These are phyloP conservation scores for Campylomormyrus numenius DNA, from an alignment of 2,113 vertebrate species.

Conservation along the genomic window DNA sequence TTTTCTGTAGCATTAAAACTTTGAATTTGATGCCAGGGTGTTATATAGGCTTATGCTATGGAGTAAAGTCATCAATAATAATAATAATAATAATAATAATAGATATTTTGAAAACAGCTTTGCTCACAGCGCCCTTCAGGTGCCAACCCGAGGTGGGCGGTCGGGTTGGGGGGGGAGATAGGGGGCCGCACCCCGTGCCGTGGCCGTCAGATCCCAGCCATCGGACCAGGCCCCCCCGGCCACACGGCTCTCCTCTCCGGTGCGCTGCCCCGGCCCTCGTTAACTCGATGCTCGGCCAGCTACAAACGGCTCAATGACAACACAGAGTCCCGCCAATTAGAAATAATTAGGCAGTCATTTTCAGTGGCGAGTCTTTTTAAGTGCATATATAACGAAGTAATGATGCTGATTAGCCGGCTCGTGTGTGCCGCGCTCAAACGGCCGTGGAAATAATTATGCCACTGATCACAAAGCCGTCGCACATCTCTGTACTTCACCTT, in stretches of 20 bases:
- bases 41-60: neutral
- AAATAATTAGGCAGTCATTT: constrained; percentile 99
- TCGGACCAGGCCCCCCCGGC: constrained; percentile 54
- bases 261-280: constrained; percentile 78
- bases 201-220: constrained; percentile 71
- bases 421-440: constrained; percentile 84
- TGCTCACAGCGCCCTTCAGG: neutral
- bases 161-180: constrained; percentile 52
- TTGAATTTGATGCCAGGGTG: neutral
- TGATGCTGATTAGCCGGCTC: constrained; percentile 97
- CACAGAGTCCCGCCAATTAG: constrained; percentile 98
- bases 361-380: constrained; percentile 97
- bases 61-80: neutral
- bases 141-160: constrained; percentile 60
- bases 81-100: neutral
- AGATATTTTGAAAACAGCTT: neutral
- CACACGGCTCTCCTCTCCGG: constrained; percentile 65
- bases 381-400: constrained; percentile 98
- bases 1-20: neutral
- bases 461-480: constrained; percentile 94
- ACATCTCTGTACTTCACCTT: constrained; percentile 99
- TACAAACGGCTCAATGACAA: constrained; percentile 97
- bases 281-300: constrained; percentile 81
- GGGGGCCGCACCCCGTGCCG: constrained; percentile 63
- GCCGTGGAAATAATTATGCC: constrained; percentile 95